Conservation (phyloP, 2,797 vertebrate genomes). For the Oophaga sylvatica region DNA sequence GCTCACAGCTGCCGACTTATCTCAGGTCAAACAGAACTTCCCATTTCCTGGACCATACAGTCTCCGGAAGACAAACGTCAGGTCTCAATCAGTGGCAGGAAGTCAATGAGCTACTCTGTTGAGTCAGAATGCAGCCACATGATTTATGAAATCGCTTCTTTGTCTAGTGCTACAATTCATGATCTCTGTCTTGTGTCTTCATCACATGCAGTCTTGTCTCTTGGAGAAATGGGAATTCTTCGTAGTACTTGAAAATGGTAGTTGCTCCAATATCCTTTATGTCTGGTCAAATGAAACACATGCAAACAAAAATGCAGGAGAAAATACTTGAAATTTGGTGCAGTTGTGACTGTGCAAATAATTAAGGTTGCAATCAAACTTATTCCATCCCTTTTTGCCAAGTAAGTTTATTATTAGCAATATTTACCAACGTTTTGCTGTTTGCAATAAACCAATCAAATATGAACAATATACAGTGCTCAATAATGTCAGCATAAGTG, state of each 20-base stretch:
- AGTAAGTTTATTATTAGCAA: no score
- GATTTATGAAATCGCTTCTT: conserved; percentile 49
- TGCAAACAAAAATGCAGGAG: neutral
- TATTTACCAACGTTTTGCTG: no score
- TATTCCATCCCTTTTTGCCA: no score
- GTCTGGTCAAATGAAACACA: neutral
- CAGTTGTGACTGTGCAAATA: neutral
- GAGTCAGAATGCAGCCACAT: conserved; percentile 40
- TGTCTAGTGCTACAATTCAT: neutral
- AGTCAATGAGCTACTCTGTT: conserved; percentile 37
- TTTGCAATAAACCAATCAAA: no score
- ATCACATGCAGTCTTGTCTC: neutral
- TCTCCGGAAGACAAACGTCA: conserved; percentile 57
- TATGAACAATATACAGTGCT: no score
- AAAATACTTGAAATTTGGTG: neutral
- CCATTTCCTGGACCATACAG: conserved; percentile 53
- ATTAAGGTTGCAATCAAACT: neutral
- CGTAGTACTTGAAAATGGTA: neutral
- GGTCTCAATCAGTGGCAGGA: conserved; percentile 55
- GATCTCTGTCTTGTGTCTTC: neutral
- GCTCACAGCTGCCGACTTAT: conserved; percentile 52
- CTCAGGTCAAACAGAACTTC: conserved; percentile 51
- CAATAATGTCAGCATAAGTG: no score
- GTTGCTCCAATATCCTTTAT: neutral
- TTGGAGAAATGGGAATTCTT: neutral